Percentiles rank a stretch among this genome's conserved stretches.
Conservation (phyloP, 2,888 invertebrate genomes). For the Cosmia trapezina region DNA sequence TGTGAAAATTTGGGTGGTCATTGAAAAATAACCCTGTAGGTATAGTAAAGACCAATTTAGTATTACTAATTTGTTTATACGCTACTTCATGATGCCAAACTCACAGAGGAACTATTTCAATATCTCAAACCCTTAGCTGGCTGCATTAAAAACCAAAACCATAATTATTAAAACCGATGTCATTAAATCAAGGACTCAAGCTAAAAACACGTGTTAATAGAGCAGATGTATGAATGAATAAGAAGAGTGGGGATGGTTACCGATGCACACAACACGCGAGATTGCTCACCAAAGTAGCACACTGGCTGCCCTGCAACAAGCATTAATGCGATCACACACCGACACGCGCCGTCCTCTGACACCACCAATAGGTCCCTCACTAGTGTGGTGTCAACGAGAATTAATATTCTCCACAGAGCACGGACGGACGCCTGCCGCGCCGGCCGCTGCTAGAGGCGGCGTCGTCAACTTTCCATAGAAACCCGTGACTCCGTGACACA, state of each 20-base stretch:
- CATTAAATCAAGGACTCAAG: conserved; percentile 78
- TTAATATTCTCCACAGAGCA: neutral
- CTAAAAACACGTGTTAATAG: conserved; percentile 85
- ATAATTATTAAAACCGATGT: conserved; percentile 22
- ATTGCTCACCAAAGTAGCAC: conserved; percentile 98
- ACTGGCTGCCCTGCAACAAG: conserved; percentile 96
- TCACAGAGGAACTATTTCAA: conserved; percentile 28
- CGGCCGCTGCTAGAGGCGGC: neutral
- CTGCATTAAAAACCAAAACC: conserved; percentile 23
- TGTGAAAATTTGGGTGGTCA: no score
- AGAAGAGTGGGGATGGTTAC: conserved; percentile 96
- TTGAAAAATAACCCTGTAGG: no score
- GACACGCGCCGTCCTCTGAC: conserved; percentile 61
- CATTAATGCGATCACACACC: conserved; percentile 85
- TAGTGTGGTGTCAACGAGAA: neutral
- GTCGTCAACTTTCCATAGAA: neutral
- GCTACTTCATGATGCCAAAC: conserved; percentile 27
- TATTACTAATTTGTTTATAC: neutral
- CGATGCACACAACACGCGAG: conserved; percentile 98
- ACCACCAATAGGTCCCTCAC: neutral
- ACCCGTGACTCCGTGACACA: no score
- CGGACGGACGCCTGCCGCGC: neutral
- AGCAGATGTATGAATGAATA: conserved; percentile 89
- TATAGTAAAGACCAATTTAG: neutral
- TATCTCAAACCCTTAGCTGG: conserved; percentile 14